A percentile compares a stretch with the other conserved stretches of the same genome.
These are phyloP conservation scores for Acrobasis consociella DNA, from an alignment of 2,888 invertebrate species.

Conservation along the genomic window DNA sequence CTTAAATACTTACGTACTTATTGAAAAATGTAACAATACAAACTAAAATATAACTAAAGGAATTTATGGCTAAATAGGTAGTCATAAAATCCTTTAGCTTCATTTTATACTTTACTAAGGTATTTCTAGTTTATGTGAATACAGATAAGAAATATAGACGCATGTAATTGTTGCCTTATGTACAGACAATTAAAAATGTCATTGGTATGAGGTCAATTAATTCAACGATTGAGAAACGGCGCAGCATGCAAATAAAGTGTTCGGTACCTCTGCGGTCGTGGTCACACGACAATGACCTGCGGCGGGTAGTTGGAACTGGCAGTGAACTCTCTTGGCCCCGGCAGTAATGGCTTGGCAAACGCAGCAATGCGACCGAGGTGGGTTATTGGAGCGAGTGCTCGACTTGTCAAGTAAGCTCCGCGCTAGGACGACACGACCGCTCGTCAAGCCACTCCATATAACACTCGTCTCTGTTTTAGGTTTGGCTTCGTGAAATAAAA, in stretches of 20 bases:
- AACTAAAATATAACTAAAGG: no score
- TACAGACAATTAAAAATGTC: not conserved
- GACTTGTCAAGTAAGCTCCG: conserved; percentile 23
- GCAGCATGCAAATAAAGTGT: conserved; percentile 35
- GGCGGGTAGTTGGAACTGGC: conserved; percentile 46
- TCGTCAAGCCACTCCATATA: conserved; percentile 50
- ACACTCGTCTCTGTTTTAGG: conserved; percentile 42
- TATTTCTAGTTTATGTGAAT: no score
- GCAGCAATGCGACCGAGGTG: conserved; percentile 42
- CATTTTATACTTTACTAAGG: no score
- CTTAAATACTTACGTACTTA: no score
- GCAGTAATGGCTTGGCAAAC: conserved; percentile 41
- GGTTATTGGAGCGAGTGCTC: conserved; percentile 50
- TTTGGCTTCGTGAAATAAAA: conserved; percentile 22
- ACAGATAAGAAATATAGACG: no score
- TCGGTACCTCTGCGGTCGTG: conserved; percentile 46
- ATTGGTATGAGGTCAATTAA: not conserved
- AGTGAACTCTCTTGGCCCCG: conserved; percentile 63
- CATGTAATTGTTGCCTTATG: no score
- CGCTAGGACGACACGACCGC: conserved; percentile 49
- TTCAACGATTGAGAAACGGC: not conserved
- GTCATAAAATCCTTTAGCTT: no score
- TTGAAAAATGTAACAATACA: no score
- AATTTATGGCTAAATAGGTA: no score
- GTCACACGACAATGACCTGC: conserved; percentile 56